phyloP scores from a whole-genome alignment of 2,113 vertebrate genomes.

The Sterrhoptilus dennistouni region DNA sequence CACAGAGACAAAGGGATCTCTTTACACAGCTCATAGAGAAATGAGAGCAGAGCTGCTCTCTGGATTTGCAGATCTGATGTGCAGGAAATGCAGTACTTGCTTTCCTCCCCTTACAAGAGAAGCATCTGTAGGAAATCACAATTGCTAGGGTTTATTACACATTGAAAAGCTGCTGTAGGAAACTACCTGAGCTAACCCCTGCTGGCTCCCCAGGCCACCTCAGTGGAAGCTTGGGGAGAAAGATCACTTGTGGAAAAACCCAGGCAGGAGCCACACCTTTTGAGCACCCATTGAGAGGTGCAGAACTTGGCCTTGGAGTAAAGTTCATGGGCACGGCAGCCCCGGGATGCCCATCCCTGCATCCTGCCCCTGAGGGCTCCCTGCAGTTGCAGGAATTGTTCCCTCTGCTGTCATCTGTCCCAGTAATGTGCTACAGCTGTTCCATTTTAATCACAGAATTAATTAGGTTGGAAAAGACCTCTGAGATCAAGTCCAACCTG shows the following conservation, averaged over 20 bases:
- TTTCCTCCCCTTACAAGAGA: background rate
- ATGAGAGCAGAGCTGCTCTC: background rate
- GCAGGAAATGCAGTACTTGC: background rate
- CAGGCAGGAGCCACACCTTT: fast-evolving
- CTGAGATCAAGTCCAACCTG: background rate
- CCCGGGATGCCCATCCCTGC: fast-evolving
- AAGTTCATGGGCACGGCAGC: background rate
- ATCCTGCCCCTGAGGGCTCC: background rate
- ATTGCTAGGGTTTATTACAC: background rate
- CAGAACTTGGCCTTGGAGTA: background rate
- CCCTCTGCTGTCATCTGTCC: background rate
- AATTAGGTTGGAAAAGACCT: background rate
- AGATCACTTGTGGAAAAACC: fast-evolving
- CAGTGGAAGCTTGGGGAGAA: fast-evolving
- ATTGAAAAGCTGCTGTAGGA: fast-evolving
- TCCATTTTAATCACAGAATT: background rate
- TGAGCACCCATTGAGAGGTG: background rate
- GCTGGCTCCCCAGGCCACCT: background rate
- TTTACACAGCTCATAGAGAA: background rate
- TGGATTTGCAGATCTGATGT: background rate
- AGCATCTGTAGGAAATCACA: background rate
- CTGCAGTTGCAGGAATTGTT: background rate
- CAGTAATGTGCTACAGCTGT: fast-evolving
- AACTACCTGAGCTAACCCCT: fast-evolving
- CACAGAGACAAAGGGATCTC: fast-evolving